Evolutionary conservation across 2,113 vertebrate species (phyloP).

Genomic region (Abramis brama): DNA sequence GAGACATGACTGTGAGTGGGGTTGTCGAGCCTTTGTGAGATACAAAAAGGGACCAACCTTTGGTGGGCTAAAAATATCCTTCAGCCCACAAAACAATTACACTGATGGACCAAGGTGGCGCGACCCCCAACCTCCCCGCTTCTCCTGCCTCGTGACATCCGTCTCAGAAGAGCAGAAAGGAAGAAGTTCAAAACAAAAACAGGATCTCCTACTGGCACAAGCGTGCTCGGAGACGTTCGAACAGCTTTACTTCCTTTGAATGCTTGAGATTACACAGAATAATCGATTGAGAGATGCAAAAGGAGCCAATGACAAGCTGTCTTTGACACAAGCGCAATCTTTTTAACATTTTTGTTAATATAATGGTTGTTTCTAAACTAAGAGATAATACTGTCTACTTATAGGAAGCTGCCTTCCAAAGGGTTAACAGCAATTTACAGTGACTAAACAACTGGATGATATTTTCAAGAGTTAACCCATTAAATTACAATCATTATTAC

Average conservation of each 20-base stretch:
- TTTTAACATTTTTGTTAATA: neutral
- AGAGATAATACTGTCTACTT: too few relatives aligned
- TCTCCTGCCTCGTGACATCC: constrained; percentile 24
- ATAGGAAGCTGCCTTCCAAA: too few relatives aligned
- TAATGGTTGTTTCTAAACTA: neutral
- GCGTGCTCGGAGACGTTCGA: neutral
- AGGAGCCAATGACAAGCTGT: neutral
- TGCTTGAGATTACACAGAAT: neutral
- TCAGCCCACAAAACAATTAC: constrained; percentile 64
- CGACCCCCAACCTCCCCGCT: constrained; percentile 27
- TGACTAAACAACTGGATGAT: neutral
- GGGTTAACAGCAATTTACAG: too few relatives aligned
- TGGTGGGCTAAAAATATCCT: constrained; percentile 64
- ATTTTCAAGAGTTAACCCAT: too few relatives aligned
- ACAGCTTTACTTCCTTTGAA: neutral
- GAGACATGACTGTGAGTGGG: constrained; percentile 50
- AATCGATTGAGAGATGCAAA: neutral
- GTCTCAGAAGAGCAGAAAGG: constrained; percentile 33
- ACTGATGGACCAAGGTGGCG: constrained; percentile 59
- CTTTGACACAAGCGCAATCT: neutral
- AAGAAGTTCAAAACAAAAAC: constrained; percentile 26
- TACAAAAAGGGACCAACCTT: constrained; percentile 60
- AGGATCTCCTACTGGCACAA: constrained; percentile 9
- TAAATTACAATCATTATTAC: too few relatives aligned
- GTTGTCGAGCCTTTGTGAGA: constrained; percentile 61